These are phyloP conservation scores for Aphelenchoides fujianensis DNA, from an alignment of 1,140 invertebrate species.

Conservation along the genomic window DNA sequence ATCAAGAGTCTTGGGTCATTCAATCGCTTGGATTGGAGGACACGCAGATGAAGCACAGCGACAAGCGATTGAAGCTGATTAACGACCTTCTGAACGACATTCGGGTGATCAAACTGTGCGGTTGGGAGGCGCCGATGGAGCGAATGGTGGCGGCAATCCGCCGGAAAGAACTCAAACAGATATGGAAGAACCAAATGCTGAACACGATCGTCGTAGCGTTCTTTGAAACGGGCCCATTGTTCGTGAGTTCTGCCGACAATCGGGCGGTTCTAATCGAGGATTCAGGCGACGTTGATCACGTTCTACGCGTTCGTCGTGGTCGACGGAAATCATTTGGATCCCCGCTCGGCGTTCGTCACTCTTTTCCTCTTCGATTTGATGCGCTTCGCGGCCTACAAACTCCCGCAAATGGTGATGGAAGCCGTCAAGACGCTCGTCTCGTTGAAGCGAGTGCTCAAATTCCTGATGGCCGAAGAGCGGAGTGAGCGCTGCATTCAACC, in stretches of 20 bases:
- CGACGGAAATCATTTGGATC: slow-evolving; percentile 65
- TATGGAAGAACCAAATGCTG: slow-evolving; percentile 24
- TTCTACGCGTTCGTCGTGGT: slow-evolving; percentile 37
- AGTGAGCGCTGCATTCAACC: neutral
- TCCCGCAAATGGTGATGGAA: slow-evolving; percentile 29
- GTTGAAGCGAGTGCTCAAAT: slow-evolving; percentile 25
- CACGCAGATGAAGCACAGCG: slow-evolving; percentile 66
- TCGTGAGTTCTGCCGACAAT: slow-evolving; percentile 16
- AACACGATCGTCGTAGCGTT: slow-evolving; percentile 23
- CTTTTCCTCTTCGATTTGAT: slow-evolving; percentile 70
- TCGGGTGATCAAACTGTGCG: slow-evolving; percentile 80
- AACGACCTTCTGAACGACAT: slow-evolving; percentile 68
- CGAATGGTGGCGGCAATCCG: slow-evolving; percentile 29
- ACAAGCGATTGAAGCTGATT: slow-evolving; percentile 67
- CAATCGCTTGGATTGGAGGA: slow-evolving; percentile 9
- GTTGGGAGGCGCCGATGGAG: slow-evolving; percentile 73
- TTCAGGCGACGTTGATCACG: slow-evolving; percentile 31
- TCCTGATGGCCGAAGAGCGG: slow-evolving; percentile 10
- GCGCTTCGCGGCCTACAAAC: slow-evolving; percentile 41
- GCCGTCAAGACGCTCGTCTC: slow-evolving; percentile 33
- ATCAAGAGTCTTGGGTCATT: neutral
- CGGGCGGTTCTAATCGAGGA: neutral
- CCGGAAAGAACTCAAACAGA: slow-evolving; percentile 23
- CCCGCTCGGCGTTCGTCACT: slow-evolving; percentile 70
- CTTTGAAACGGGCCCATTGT: slow-evolving; percentile 30